Evolutionary conservation across 2,113 vertebrate species (phyloP).

Genomic region (Tonatia bakeri): DNA sequence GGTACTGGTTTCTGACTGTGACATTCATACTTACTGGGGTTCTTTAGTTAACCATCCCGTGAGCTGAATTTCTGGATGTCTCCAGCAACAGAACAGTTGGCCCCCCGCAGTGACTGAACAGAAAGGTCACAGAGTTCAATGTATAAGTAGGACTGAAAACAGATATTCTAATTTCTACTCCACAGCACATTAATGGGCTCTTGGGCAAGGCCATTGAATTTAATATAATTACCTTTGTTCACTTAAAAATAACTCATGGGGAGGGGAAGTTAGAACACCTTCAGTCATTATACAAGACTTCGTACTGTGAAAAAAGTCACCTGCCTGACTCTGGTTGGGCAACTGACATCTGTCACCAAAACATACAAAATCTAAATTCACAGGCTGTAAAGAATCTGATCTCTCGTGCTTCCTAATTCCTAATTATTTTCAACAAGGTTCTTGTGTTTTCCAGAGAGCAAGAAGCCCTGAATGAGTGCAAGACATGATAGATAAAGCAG

Average conservation of each 20-base stretch:
- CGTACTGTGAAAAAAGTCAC: background rate
- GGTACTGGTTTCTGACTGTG: background rate
- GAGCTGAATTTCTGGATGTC: background rate
- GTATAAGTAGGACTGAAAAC: background rate
- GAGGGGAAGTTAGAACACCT: background rate
- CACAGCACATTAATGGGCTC: background rate
- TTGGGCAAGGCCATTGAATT: background rate
- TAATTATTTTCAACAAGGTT: background rate
- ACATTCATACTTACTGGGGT: background rate
- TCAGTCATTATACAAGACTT: background rate
- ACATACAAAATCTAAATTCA: background rate
- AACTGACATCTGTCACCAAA: background rate
- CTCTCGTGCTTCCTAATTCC: background rate
- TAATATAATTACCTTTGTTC: background rate
- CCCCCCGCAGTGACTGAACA: background rate
- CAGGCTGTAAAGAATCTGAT: background rate
- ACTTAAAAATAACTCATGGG: conserved; percentile 34
- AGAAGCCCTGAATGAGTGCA: background rate
- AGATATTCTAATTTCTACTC: background rate
- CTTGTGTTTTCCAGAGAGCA: background rate
- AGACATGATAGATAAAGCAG: background rate
- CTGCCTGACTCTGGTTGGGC: background rate
- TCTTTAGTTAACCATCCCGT: background rate
- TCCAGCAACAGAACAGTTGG: background rate
- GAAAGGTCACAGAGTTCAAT: background rate